Base-by-base conservation (phyloP, 2,113 vertebrate species). In the Phasianus colchicus region DNA sequence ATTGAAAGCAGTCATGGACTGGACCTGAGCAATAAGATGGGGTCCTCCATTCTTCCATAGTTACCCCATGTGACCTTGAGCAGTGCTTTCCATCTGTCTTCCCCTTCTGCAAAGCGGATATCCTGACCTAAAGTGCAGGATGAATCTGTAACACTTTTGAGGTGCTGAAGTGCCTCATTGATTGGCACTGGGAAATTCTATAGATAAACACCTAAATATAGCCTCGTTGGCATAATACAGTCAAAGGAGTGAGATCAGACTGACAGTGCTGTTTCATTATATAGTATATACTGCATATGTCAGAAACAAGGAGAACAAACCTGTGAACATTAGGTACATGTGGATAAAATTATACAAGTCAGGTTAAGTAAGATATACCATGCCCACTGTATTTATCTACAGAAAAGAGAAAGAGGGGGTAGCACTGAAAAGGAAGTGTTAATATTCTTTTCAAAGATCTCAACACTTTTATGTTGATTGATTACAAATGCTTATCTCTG, bases 171-270 rank as follows among this genome's bases (percentile, higher is more conserved):
- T 92, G 83, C 88, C 90, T 89, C 74, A 38, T 74, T n/a, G 57
- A 69, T 75, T 60, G 73, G 57, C 48, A 32, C 55, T 45, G 65
- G 63, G 76, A 91, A 95, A 72, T 83, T 93, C 79, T 94, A 20
- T 88, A 94, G 86, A 83, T 90, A 77, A 95, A 65, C 7, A 25
- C 85, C 70, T 91, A 81, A 93, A 83, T 95, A 93, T 90, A 93
- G 94, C 36, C 48, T 81, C 40, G 42, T 40, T 91, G 76, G 72
- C 57, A 72, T 48, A 48, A 48, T 50, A n/a, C 29, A 91, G 40
- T 74, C 61, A 64, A 4, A 75, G 52, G 38, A 21, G 50, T 75
- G 61, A 83, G 79, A 83, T 70, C 32, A 76, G 63, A 36, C 61
- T 79, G 87, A 22, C 42, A n/a, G 8, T 69, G 66, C 67, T 91